These are phyloP conservation scores for Quadriops clusia DNA, from an alignment of 2,888 invertebrate genomes.

Conservation along the genomic window DNA sequence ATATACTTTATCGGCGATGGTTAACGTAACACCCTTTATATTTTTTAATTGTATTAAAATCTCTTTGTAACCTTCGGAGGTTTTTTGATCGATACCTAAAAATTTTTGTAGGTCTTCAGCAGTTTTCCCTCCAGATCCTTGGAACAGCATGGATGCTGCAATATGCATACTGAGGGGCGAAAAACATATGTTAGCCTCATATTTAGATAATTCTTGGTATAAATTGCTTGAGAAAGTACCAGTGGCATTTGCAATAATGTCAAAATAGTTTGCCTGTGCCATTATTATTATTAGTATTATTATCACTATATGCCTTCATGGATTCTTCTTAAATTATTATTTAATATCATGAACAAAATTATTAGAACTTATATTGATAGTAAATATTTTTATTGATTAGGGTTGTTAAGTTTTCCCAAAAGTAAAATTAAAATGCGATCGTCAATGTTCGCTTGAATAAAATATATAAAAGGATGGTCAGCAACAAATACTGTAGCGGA, in stretches of 20 bases:
- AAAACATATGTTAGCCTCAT: conserved; percentile 1
- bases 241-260: too few relatives aligned
- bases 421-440: too few relatives aligned
- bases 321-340: too few relatives aligned
- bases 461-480: conserved; percentile 6
- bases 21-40: not conserved
- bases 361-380: too few relatives aligned
- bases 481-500: conserved; percentile 3
- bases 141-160: not conserved
- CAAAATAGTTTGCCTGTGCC: too few relatives aligned
- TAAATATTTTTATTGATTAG: too few relatives aligned
- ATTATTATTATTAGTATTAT: too few relatives aligned
- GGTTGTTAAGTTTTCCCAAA: too few relatives aligned
- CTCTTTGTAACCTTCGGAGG: not conserved
- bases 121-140: conserved; percentile 1
- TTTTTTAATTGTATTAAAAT: not conserved
- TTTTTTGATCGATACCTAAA: too few relatives aligned
- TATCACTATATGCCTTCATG: too few relatives aligned
- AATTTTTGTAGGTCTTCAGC: too few relatives aligned
- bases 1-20: conserved; percentile 30
- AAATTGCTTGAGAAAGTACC: conserved; percentile 2
- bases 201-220: not conserved
- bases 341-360: too few relatives aligned
- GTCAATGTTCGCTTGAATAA: conserved; percentile 1
- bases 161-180: conserved; percentile 5